Evolutionary conservation across 2,888 invertebrate species (phyloP).

Genomic region (Pimpla rufipes): DNA sequence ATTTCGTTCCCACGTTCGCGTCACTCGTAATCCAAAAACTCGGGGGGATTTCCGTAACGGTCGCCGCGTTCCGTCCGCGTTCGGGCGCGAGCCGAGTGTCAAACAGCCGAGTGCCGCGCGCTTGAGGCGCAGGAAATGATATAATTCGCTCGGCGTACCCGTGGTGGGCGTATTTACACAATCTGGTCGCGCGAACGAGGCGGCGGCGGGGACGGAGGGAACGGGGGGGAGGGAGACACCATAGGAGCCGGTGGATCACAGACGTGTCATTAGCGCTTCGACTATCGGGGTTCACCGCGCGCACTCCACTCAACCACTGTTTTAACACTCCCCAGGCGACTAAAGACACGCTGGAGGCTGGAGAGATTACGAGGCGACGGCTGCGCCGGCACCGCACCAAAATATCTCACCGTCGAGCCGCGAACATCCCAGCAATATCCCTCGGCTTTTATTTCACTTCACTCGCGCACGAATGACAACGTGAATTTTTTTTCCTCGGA

Average conservation of each 20-base stretch:
- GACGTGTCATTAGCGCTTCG: slow-evolving; percentile 61
- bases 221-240: not conserved
- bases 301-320: slow-evolving; percentile 1
- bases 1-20: no score
- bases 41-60: no score
- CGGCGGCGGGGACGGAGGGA: not conserved
- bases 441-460: no score
- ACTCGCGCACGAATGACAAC: no score
- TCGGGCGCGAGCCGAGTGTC: slow-evolving; percentile 22
- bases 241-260: slow-evolving; percentile 29
- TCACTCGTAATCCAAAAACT: not conserved
- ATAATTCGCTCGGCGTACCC: slow-evolving; percentile 56
- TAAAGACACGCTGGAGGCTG: not conserved
- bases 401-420: not conserved
- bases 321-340: slow-evolving; percentile 5
- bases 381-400: not conserved
- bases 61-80: no score
- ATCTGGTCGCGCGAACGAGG: slow-evolving; percentile 52
- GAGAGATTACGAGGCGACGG: not conserved
- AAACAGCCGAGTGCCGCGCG: not conserved
- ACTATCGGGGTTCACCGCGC: slow-evolving; percentile 19
- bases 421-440: not conserved
- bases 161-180: slow-evolving; percentile 65
- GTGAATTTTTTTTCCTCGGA: no score
- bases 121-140: slow-evolving; percentile 12